These are phyloP conservation scores for Eupeodes latifasciatus DNA, from an alignment of 2,888 invertebrate genomes.

Conservation along the genomic window DNA sequence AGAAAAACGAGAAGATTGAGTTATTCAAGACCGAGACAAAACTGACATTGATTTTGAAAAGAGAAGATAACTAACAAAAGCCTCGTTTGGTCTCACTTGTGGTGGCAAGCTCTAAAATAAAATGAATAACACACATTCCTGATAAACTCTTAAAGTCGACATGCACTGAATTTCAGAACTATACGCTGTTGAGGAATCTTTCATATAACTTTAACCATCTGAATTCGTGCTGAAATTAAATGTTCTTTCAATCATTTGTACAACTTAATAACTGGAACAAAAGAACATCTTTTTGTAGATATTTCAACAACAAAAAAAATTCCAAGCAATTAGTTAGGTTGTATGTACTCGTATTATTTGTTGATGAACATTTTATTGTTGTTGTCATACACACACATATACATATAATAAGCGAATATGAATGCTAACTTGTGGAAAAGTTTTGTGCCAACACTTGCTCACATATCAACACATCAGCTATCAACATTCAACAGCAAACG, in stretches of 20 bases:
- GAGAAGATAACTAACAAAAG: no score
- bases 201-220: no score
- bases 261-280: conserved; percentile 11
- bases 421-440: background rate
- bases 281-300: conserved; percentile 51
- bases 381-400: conserved; percentile 15
- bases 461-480: conserved; percentile 2
- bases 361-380: conserved; percentile 69
- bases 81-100: no score
- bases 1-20: no score
- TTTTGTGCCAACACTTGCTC: conserved; percentile 38
- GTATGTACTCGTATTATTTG: conserved; percentile 64
- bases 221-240: conserved; percentile 57
- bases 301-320: conserved; percentile 25
- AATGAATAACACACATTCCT: no score
- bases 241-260: background rate
- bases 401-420: background rate
- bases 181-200: no score
- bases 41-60: no score
- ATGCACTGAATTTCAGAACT: no score
- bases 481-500: background rate
- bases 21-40: no score
- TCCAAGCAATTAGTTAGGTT: conserved; percentile 69
- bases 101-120: no score
- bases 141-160: background rate